Evolutionary conservation across 1,140 invertebrate genomes (phyloP).

Genomic region (Zeugodacus cucurbitae): DNA sequence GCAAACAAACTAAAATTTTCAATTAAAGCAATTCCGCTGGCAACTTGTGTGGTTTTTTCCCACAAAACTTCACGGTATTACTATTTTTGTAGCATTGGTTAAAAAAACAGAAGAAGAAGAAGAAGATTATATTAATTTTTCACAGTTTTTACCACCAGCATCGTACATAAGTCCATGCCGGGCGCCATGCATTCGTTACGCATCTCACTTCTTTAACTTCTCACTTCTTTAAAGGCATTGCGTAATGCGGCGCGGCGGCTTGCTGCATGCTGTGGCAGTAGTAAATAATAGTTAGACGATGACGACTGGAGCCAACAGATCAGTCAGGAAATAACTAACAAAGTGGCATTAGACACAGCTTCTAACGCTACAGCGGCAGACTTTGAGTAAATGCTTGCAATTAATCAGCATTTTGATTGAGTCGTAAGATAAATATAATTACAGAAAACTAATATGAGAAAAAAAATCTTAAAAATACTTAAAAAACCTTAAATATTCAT

Average conservation of each 20-base stretch:
- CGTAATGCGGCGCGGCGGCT: not conserved
- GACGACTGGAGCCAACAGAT: not conserved
- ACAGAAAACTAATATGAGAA: not conserved
- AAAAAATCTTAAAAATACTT: not conserved
- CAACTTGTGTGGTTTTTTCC: conserved; percentile 34
- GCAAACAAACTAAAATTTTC: conserved; percentile 28
- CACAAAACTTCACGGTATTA: not conserved
- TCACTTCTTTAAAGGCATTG: not conserved
- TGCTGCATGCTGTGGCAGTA: not conserved
- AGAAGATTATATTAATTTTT: not conserved
- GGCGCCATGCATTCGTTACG: conserved; percentile 21
- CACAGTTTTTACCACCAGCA: conserved; percentile 8
- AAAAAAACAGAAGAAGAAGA: too few species aligned
- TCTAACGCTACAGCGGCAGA: not conserved
- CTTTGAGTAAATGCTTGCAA: not conserved
- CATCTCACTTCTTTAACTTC: not conserved
- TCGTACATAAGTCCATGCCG: not conserved
- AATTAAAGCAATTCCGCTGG: conserved; percentile 34
- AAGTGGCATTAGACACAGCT: not conserved
- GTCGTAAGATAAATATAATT: not conserved
- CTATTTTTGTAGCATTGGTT: not conserved
- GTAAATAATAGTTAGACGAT: not conserved
- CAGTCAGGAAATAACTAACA: not conserved
- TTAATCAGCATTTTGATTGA: conserved; percentile 23
- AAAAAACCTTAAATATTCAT: not conserved